These are phyloP conservation scores for Xestia ashworthii DNA, from an alignment of 2,888 invertebrate genomes.

Conservation along the genomic window DNA sequence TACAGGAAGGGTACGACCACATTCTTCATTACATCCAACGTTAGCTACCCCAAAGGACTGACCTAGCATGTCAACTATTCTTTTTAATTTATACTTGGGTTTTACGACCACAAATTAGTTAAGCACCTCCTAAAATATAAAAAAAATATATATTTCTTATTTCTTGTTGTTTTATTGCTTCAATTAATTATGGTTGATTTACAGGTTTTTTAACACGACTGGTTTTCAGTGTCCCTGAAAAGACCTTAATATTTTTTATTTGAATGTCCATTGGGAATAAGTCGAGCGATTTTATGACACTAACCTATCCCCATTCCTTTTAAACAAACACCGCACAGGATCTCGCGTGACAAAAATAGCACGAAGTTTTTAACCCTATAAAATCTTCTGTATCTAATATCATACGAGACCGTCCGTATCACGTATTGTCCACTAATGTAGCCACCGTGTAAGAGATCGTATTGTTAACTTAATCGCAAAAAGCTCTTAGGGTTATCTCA, in stretches of 20 bases:
- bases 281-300: not conserved
- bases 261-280: constrained; percentile 4
- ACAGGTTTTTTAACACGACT: not conserved
- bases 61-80: constrained; percentile 7
- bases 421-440: constrained; percentile 55
- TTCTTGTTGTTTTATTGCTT: not conserved
- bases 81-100: constrained; percentile 2
- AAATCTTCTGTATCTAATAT: constrained; percentile 31
- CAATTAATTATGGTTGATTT: not conserved
- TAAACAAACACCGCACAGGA: constrained; percentile 1
- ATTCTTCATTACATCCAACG: not conserved
- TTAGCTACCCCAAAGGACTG: not conserved
- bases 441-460: constrained; percentile 40
- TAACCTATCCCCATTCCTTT: not conserved
- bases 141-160: not conserved
- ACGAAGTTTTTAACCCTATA: constrained; percentile 39
- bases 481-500: constrained; percentile 60
- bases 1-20: not conserved
- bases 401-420: constrained; percentile 34
- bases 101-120: constrained; percentile 6
- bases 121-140: not conserved
- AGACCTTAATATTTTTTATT: not conserved
- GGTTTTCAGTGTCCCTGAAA: not conserved
- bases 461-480: constrained; percentile 62
- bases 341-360: constrained; percentile 23